These are phyloP conservation scores for Tiaroga cobitis DNA, from an alignment of 2,797 vertebrate species.

Conservation along the genomic window DNA sequence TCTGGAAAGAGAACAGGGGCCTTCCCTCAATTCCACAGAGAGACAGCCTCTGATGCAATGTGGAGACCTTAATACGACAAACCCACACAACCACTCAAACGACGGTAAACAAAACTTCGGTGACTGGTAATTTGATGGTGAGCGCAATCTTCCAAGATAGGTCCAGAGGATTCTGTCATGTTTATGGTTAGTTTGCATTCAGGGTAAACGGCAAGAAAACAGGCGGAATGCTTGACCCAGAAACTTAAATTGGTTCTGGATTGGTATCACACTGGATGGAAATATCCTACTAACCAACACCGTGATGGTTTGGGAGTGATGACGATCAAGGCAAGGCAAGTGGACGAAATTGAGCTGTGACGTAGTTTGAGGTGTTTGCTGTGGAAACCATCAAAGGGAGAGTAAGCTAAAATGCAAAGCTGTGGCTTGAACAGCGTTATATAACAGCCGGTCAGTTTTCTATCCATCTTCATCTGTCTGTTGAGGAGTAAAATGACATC, in stretches of 20 bases:
- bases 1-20: conserved; percentile 45
- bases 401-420: conserved; percentile 33
- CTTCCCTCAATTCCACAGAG: conserved; percentile 49
- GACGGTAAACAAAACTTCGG: conserved; percentile 53
- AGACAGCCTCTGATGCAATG: conserved; percentile 51
- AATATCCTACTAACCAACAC: conserved; percentile 32
- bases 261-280: conserved; percentile 36
- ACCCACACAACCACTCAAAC: conserved; percentile 56
- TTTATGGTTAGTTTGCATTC: conserved; percentile 47
- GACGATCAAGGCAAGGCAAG: conserved; percentile 31
- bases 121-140: conserved; percentile 54
- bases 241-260: conserved; percentile 5
- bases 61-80: conserved; percentile 54
- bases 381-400: conserved; percentile 44
- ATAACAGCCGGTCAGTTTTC: conserved; percentile 42
- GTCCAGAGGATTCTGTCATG: conserved; percentile 36
- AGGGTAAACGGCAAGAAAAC: conserved; percentile 23
- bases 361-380: conserved; percentile 43
- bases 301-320: conserved; percentile 19
- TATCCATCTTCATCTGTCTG: conserved; percentile 33
- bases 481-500: conserved; percentile 47
- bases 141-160: conserved; percentile 43
- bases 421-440: conserved; percentile 46
- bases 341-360: conserved; percentile 38
- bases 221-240: conserved; percentile 17